These are phyloP conservation scores for Cetonia aurata DNA, from an alignment of 2,888 invertebrate genomes.

Conservation along the genomic window DNA sequence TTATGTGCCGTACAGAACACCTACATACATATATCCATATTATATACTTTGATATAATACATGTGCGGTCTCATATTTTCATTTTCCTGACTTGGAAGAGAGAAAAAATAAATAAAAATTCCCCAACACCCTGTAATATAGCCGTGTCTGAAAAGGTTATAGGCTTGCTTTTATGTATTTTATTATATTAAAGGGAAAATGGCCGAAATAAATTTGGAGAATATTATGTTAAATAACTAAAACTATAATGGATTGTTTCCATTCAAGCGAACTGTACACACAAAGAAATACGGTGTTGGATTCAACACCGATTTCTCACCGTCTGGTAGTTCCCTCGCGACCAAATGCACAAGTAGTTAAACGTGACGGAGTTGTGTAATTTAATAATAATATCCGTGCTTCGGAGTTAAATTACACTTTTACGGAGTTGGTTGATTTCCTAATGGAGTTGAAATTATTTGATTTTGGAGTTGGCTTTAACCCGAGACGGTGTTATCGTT, in stretches of 20 bases:
- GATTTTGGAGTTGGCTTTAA: no score
- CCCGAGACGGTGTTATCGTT: no score
- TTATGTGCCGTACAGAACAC: slow-evolving; percentile 9
- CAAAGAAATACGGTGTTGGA: no score
- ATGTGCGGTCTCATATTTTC: slow-evolving; percentile 8
- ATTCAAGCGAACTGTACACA: no score
- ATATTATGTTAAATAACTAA: neutral
- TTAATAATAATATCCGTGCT: no score
- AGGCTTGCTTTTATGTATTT: slow-evolving; percentile 2
- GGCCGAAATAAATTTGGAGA: neutral
- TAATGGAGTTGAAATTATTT: no score
- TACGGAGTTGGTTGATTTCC: no score
- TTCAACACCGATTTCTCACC: no score
- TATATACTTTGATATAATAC: slow-evolving; percentile 8
- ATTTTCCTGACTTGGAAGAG: slow-evolving; percentile 3
- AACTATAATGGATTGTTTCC: slow-evolving; percentile 12
- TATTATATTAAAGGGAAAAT: slow-evolving; percentile 6
- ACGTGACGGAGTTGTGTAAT: no score
- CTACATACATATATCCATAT: neutral
- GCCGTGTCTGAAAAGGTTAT: neutral
- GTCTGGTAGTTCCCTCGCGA: no score
- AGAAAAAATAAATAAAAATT: slow-evolving; percentile 15
- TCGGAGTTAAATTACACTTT: no score
- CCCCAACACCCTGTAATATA: neutral
- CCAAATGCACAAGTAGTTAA: no score